Evolutionary conservation across 1,140 invertebrate species (phyloP).

Genomic region (Bombus pascuorum): DNA sequence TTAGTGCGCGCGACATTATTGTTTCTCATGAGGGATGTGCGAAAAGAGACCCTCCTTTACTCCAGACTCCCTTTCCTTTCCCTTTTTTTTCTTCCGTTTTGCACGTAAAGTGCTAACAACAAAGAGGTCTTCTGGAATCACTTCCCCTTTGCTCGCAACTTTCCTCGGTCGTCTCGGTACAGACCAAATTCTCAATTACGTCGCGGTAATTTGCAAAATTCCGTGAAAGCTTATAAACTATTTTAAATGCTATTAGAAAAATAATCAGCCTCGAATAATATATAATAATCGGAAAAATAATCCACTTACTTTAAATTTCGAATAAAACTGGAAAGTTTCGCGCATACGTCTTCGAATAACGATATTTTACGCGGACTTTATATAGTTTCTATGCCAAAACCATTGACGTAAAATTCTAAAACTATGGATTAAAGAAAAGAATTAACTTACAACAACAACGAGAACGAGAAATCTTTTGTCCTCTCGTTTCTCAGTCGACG

Average conservation of each 20-base stretch:
- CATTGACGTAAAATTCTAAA: neutral
- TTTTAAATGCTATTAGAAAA: too few relatives aligned
- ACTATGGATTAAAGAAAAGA: neutral
- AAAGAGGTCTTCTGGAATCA: conserved; percentile 55
- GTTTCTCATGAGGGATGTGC: conserved; percentile 63
- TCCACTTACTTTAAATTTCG: neutral
- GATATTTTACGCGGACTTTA: too few relatives aligned
- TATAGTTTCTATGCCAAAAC: neutral
- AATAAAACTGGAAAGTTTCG: neutral
- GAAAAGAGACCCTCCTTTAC: conserved; percentile 53
- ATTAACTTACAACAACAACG: neutral
- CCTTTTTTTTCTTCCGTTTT: conserved; percentile 30
- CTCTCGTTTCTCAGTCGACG: neutral
- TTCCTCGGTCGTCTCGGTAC: neutral
- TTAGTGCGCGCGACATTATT: conserved; percentile 65
- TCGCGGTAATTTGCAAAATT: neutral
- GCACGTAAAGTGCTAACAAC: conserved; percentile 58
- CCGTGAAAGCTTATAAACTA: neutral
- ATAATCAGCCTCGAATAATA: too few relatives aligned
- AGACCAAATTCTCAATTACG: conserved; percentile 20
- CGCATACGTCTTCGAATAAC: neutral
- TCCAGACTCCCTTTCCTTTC: conserved; percentile 44
- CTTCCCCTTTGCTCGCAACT: conserved; percentile 8
- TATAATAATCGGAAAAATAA: neutral
- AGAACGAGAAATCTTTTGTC: conserved; percentile 8